These are phyloP conservation scores for Bactericera cockerelli DNA, from an alignment of 1,140 invertebrate species.

Conservation along the genomic window DNA sequence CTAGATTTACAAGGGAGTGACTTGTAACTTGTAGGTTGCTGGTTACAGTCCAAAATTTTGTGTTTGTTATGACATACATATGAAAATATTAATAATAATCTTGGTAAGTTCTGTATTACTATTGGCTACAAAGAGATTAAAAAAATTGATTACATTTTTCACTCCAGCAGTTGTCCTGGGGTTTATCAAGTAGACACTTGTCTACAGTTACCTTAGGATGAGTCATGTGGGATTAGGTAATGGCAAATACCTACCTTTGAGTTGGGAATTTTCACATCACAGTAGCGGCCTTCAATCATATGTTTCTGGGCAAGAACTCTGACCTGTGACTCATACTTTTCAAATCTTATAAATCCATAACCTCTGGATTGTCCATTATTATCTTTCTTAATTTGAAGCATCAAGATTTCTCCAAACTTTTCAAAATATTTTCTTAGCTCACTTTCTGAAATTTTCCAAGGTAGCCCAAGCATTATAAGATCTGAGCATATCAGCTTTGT, in stretches of 20 bases:
- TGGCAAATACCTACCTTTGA: constrained; percentile 35
- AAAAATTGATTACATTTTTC: no score
- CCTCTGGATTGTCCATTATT: constrained; percentile 62
- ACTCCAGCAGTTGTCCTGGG: no score
- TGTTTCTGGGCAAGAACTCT: constrained; percentile 47
- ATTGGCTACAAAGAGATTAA: no score
- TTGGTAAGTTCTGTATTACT: no score
- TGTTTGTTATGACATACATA: no score
- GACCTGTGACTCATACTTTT: constrained; percentile 46
- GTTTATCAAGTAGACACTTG: no score
- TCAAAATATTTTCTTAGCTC: constrained; percentile 90
- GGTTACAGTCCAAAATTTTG: no score
- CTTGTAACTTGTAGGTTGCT: no score
- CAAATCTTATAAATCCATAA: constrained; percentile 70
- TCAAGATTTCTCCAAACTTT: constrained; percentile 87
- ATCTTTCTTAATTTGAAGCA: constrained; percentile 76
- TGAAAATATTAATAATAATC: no score
- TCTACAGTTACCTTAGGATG: no score
- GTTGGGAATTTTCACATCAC: constrained; percentile 63
- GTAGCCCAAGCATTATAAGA: constrained; percentile 89
- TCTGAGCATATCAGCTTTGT: constrained; percentile 86
- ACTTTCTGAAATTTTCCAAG: constrained; percentile 94
- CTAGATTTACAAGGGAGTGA: no score
- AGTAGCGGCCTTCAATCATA: constrained; percentile 63
- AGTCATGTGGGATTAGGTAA: no score